Evolutionary conservation across 2,113 vertebrate species (phyloP), one percentile per base, ranked within the genome.

Genomic region (Labeo catla): DNA sequence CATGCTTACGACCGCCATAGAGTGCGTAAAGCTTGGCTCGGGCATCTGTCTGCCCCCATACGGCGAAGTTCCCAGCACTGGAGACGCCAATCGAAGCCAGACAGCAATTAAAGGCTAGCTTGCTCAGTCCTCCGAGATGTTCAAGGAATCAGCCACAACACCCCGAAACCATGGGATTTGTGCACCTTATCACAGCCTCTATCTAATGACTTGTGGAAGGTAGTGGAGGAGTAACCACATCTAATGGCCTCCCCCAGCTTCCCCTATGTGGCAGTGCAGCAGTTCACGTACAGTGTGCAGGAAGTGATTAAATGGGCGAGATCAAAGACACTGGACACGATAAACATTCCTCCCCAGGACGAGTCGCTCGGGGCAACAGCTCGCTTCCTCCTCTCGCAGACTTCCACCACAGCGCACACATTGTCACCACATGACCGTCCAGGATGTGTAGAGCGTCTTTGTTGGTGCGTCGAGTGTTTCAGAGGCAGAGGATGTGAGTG

Each of bases 221-320:
- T 86, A 86, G 84, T 78, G 85, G 68, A 85, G 87, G 49, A 87
- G 82, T 88, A 88, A 84, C 81, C 61, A 85, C 88, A 88, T 87
- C 61, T 90, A 87, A 91, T 89, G 89, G 87, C 82, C 76, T 86
- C 86, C 79, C 86, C 76, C 87, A 86, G 84, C 88, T 88, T 81
- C 70, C 72, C 88, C 59, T 61, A 74, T 90, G 87, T 88, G 86
- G 89, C 86, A 88, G 91, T 90, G 76, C 88, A 83, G 88, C 89
- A 91, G 93, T 94, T 95, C 95, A 95, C 91, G 91, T 94, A 94
- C 93, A 94, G 94, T 93, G 90, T 93, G 92, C 94, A 95, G 95
- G 95, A 96, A 95, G 94, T 94, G 92, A 95, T 96, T 95, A 96
- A 95, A 93, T 94, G 94, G 92, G 90, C 91, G 92, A 95, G 94